These are phyloP conservation scores for Carterocephalus palaemon DNA, from an alignment of 2,888 invertebrate species.

Conservation along the genomic window DNA sequence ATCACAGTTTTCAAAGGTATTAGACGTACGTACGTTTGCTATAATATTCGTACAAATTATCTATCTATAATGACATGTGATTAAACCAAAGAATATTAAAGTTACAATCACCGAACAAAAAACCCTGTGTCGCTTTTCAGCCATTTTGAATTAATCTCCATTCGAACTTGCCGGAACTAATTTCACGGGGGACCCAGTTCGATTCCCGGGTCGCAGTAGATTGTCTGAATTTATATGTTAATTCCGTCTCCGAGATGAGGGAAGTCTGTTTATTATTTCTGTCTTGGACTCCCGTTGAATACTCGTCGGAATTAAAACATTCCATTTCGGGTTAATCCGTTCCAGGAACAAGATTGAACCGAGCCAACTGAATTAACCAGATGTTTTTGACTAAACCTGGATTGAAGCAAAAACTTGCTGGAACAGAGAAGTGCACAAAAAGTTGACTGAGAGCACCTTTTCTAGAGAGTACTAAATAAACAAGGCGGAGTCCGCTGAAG, in stretches of 20 bases:
- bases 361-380: slow-evolving; percentile 5
- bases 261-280: slow-evolving; percentile 47
- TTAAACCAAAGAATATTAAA: too few relatives aligned
- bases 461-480: too few relatives aligned
- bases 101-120: too few relatives aligned
- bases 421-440: not conserved
- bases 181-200: slow-evolving; percentile 44
- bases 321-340: slow-evolving; percentile 30
- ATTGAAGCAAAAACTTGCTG: not conserved
- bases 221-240: slow-evolving; percentile 61
- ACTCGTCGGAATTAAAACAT: slow-evolving; percentile 30
- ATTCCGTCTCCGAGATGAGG: slow-evolving; percentile 39
- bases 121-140: not conserved
- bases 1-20: not conserved
- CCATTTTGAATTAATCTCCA: slow-evolving; percentile 48
- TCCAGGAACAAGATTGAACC: not conserved
- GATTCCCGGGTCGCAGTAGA: slow-evolving; percentile 44
- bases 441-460: not conserved
- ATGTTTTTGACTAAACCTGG: not conserved
- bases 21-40: too few relatives aligned
- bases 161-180: slow-evolving; percentile 42
- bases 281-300: slow-evolving; percentile 33
- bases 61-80: too few relatives aligned
- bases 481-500: too few relatives aligned
- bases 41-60: too few relatives aligned